phyloP scores from a whole-genome alignment of 2,113 vertebrate species.

The Myxocyprinus asiaticus region DNA sequence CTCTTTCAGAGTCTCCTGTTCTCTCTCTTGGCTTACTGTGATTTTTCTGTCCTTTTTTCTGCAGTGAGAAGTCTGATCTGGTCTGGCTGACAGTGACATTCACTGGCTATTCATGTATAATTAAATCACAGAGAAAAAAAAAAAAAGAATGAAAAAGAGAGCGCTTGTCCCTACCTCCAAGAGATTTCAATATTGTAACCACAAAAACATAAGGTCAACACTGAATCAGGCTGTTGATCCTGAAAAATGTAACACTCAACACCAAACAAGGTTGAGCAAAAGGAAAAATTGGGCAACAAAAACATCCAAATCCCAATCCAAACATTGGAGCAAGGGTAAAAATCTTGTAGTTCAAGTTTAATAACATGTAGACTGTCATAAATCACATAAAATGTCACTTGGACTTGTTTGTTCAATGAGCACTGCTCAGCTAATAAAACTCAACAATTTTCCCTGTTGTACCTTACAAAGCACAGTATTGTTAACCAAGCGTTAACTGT shows the following conservation, averaged over 20 bases:
- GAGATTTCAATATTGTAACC: constrained; percentile 31
- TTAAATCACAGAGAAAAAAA: constrained; percentile 20
- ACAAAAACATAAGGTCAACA: constrained; percentile 5
- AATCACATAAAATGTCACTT: constrained; percentile 7
- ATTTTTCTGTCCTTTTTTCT: not conserved
- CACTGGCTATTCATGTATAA: constrained; percentile 46
- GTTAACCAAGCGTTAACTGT: too few species aligned
- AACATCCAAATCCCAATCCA: not conserved
- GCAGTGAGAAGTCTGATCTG: constrained; percentile 26
- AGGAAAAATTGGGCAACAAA: constrained; percentile 1
- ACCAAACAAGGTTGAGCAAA: constrained; percentile 13
- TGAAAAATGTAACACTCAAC: not conserved
- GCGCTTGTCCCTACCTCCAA: constrained; percentile 13
- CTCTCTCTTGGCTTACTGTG: too few species aligned
- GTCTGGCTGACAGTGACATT: constrained; percentile 33
- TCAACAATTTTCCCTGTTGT: not conserved
- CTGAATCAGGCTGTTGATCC: not conserved
- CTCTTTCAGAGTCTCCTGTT: not conserved
- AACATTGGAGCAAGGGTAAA: constrained; percentile 3
- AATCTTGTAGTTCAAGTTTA: not conserved
- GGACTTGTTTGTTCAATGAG: not conserved
- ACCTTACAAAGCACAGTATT: too few species aligned
- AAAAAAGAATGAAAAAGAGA: constrained; percentile 22
- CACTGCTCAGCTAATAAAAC: not conserved
- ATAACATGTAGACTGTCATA: not conserved